These are phyloP conservation scores for Sinotaia quadrata DNA, from an alignment of 2,888 invertebrate species.

Conservation along the genomic window DNA sequence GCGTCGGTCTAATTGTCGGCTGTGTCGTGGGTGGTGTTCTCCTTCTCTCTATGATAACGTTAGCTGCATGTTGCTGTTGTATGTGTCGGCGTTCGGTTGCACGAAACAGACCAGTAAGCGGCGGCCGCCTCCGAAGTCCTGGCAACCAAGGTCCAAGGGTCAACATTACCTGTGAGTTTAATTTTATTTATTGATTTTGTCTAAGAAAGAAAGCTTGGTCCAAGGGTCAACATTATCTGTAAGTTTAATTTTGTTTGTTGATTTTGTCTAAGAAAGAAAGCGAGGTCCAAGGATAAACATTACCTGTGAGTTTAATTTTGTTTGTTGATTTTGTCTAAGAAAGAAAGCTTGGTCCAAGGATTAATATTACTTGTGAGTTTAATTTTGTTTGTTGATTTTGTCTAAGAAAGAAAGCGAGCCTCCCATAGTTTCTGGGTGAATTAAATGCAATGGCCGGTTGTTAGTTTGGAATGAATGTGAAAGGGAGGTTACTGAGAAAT, in stretches of 20 bases:
- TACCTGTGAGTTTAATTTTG: background rate
- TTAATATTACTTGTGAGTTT: background rate
- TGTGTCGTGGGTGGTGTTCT: constrained; percentile 25
- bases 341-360: too few relatives aligned
- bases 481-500: too few relatives aligned
- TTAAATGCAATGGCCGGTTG: too few relatives aligned
- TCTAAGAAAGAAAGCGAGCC: too few relatives aligned
- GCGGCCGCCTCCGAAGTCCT: background rate
- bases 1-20: constrained; percentile 33
- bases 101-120: background rate
- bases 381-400: too few relatives aligned
- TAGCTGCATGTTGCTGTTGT: constrained; percentile 29
- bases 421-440: too few relatives aligned
- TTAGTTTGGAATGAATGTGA: too few relatives aligned
- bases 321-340: too few relatives aligned
- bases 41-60: constrained; percentile 1
- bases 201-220: background rate
- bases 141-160: too few relatives aligned
- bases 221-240: background rate
- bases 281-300: background rate
- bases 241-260: background rate
- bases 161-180: background rate
- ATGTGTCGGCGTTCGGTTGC: constrained; percentile 5
- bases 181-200: background rate
- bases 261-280: background rate